Base-by-base conservation (phyloP, 2,113 vertebrate species). In the Motacilla tschutschensis region DNA sequence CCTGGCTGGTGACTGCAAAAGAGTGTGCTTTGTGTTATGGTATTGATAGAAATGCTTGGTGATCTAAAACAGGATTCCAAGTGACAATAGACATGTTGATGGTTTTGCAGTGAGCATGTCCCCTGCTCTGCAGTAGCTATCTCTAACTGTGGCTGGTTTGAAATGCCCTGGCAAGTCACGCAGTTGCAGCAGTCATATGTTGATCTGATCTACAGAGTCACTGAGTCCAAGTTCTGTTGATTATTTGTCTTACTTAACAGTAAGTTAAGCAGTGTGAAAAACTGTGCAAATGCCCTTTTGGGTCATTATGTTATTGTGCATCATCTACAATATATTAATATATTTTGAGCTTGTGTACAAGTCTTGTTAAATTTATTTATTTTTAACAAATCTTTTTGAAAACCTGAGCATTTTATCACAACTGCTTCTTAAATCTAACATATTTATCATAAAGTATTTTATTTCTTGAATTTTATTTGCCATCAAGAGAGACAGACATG, bases 391-490 rank as follows among this genome's bases (percentile, higher is more conserved):
- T 96, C 59, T 87, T 88, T 95, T 94, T 90, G 94, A 96, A 97
- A 91, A 92, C 57, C 33, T 93, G 92, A 12, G 17, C 74, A 84
- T 81, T 95, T 96, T 89, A 96, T 95, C 95, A 93, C 91, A 90
- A 87, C 88, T 80, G 55, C 78, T 95, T 83, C 93, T 96, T 95
- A 95, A 95, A 95, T 94, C 87, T 90, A 96, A 88, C 66, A 33
- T 96, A 95, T 95, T 96, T 97, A 96, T 96, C 87, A 94, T 94
- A 91, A 91, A 85, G 88, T 91, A 94, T 96, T 96, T 97, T 95
- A 96, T 97, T 96, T 96, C 96, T 95, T 94, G 95, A 94, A 92
- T 96, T 96, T 95, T 95, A 96, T 96, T 97, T 96, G 93, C 95
- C 94, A 93, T 96, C 95, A 95, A 95, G 93, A 94, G 91, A 97